Evolutionary conservation across 2,113 vertebrate genomes (phyloP), one percentile per base, ranked within the genome.

Genomic region (Aegotheles bennettii): DNA sequence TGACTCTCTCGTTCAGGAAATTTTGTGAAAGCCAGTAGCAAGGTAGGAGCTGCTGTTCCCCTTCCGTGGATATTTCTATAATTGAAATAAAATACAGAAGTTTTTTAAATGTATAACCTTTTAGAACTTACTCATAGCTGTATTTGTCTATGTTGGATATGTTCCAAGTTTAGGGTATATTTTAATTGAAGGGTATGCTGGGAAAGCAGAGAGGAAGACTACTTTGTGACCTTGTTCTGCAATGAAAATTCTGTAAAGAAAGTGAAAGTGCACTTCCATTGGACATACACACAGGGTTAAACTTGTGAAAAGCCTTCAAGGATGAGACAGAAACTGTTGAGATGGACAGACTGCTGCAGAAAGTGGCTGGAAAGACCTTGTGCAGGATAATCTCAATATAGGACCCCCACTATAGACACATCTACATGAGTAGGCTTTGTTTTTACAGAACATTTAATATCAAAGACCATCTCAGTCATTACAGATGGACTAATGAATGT

Each of bases 11-110:
- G 92, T 88, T 98, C 98, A 1, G 95, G 95, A 94, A 97, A 95
- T 43, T 98, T 98, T 68, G 95, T 96, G 56, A 98, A 98, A 42
- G 94, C 71, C 90, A 98, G 97, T 59, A 97, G 94, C 40, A 89
- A 93, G 11, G 82, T 35, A 23, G 97, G 97, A 36, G 97, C 91
- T 10, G 68, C 16, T 56, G 50, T 14, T 42, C 76, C 87, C 26
- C 81, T 96, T 61, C 31, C 95, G 69, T 96, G 96, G 77, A 93
- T 92, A 76, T 83, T 95, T 89, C 98, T 98, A 4, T 20, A 82
- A 86, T 45, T 60, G 13, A 95, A 45, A 94, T 17, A 87, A 70
- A 90, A 78, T 3, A 60, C 2, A 86, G 24, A 89, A 54, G 6
- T 26, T 92, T 63, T 76, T 77, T 21, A 19, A 56, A 68, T 2